Conservation (phyloP, 1,140 invertebrate genomes). For the Panagrolaimus sp. region DNA sequence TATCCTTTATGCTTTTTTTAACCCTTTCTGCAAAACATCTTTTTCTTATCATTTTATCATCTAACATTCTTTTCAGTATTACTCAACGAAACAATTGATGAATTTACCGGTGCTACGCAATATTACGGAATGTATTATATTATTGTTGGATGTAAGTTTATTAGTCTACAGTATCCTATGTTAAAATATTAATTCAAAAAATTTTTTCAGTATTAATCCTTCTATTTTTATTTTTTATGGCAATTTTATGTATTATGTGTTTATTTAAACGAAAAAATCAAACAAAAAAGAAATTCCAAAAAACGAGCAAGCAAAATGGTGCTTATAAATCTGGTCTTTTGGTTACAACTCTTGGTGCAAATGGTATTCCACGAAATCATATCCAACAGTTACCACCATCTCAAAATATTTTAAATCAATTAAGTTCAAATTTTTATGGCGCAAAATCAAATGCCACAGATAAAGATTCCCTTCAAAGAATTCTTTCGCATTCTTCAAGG, state of each 20-base stretch:
- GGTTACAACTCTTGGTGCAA: constrained; percentile 22
- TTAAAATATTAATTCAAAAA: not conserved
- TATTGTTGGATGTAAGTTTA: constrained; percentile 4
- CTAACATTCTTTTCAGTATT: too few species aligned
- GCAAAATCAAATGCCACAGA: not conserved
- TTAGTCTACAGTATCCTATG: not conserved
- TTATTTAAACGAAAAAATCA: not conserved
- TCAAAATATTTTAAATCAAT: not conserved
- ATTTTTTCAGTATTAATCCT: not conserved
- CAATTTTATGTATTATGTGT: not conserved
- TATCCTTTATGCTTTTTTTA: too few species aligned
- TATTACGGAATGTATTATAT: constrained; percentile 5
- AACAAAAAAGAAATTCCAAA: not conserved
- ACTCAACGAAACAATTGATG: too few species aligned
- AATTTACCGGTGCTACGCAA: too few species aligned
- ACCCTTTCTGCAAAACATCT: too few species aligned
- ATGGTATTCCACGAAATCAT: constrained; percentile 17
- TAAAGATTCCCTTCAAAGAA: constrained; percentile 11
- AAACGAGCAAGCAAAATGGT: not conserved
- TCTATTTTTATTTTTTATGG: not conserved
- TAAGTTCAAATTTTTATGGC: constrained; percentile 3
- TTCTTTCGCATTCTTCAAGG: constrained; percentile 11
- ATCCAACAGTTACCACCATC: not conserved
- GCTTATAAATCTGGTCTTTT: constrained; percentile 12
- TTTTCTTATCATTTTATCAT: too few species aligned